These are phyloP conservation scores for Volucella bombylans DNA, from an alignment of 2,888 invertebrate species.

Conservation along the genomic window DNA sequence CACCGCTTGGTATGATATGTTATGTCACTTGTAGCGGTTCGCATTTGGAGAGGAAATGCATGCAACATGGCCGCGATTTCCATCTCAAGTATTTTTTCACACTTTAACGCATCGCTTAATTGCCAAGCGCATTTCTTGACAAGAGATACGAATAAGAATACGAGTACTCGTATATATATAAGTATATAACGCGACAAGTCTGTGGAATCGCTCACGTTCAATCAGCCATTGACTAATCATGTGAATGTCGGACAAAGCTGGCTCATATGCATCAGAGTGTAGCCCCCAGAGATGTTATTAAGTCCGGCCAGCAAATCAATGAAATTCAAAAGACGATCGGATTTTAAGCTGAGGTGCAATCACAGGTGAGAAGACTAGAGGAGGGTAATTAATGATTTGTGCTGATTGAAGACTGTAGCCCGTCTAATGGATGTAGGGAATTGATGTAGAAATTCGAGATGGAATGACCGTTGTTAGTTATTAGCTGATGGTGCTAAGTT, in stretches of 20 bases:
- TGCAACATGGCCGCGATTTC: constrained; percentile 32
- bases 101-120: constrained; percentile 67
- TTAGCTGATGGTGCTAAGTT: constrained; percentile 9
- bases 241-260: constrained; percentile 28
- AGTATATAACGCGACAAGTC: neutral
- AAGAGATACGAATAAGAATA: constrained; percentile 6
- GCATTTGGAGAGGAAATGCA: constrained; percentile 7
- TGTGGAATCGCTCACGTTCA: constrained; percentile 48
- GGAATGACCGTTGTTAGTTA: neutral
- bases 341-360: constrained; percentile 2
- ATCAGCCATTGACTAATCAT: constrained; percentile 58
- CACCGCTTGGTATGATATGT: neutral
- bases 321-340: constrained; percentile 26
- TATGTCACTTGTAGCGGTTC: constrained; percentile 50
- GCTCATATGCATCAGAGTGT: constrained; percentile 3
- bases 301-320: constrained; percentile 13
- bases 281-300: constrained; percentile 4
- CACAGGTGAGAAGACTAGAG: constrained; percentile 11
- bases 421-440: constrained; percentile 3
- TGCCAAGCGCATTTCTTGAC: constrained; percentile 36
- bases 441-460: neutral
- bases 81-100: constrained; percentile 60
- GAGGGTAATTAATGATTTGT: constrained; percentile 17
- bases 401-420: constrained; percentile 7
- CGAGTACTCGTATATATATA: too few species aligned